Conservation (phyloP, 2,888 invertebrate species). For the Tachina grossa region DNA sequence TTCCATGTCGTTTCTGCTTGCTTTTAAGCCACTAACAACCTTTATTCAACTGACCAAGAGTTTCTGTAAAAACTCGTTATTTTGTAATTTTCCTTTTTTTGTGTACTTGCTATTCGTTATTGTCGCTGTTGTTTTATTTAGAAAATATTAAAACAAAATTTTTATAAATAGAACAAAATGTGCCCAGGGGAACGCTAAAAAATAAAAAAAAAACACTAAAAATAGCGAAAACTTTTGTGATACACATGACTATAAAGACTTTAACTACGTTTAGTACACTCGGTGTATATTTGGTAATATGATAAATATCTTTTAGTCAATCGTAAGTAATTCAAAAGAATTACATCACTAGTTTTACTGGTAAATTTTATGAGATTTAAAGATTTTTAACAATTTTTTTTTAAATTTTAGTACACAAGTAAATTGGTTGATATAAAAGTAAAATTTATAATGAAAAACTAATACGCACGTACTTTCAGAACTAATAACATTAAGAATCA, state of each 20-base stretch:
- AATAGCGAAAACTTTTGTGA: conserved; percentile 22
- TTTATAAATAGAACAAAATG: conserved; percentile 23
- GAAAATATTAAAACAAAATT: conserved; percentile 15
- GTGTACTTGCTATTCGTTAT: not conserved
- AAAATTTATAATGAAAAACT: no score
- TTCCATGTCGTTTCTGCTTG: not conserved
- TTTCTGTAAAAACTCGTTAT: not conserved
- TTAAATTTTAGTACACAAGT: no score
- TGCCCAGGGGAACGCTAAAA: conserved; percentile 21
- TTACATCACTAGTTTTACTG: not conserved
- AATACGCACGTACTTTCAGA: no score
- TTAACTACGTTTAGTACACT: conserved; percentile 29
- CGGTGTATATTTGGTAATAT: conserved; percentile 11
- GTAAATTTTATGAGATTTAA: not conserved
- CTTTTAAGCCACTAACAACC: conserved; percentile 4
- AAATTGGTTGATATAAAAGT: no score
- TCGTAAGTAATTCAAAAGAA: not conserved
- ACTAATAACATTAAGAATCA: no score
- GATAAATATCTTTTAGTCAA: not conserved
- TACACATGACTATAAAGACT: conserved; percentile 20
- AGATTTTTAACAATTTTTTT: no score
- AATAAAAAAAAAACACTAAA: conserved; percentile 2
- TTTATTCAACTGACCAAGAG: conserved; percentile 25
- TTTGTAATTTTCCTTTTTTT: conserved; percentile 9
- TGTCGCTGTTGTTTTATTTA: conserved; percentile 7